Evolutionary conservation across 2,113 vertebrate genomes (phyloP), one percentile per base, ranked within the genome.

Genomic region (Megaceryle maxima): DNA sequence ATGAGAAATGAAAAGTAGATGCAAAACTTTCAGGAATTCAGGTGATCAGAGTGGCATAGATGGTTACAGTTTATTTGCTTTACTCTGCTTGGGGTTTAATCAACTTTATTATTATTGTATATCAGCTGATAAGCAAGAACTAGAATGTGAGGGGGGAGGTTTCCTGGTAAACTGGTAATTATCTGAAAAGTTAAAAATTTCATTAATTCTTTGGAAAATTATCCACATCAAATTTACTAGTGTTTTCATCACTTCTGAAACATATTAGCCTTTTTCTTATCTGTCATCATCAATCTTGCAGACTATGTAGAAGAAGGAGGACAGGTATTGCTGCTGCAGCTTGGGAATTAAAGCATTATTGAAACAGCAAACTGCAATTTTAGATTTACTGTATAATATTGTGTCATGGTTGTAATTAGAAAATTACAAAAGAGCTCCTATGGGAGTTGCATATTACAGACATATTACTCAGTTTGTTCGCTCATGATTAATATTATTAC

Each of bases 361-460:
- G 43, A 92, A 79, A 48, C 7, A 84, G 16, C 1, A 62, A 79
- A 72, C 12, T 73, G 5, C n/a, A 93, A 22, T 81, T 94, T 93
- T 83, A 92, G 41, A 37, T 91, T 85, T 55, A 83, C 60, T 77
- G 53, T 77, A 19, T 48, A 92, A 69, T 66, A 84, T 56, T 91
- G 44, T 92, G 59, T 64, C 48, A 64, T 68, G 31, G 35, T 57
- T 84, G 18, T 35, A 95, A 96, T 97, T 96, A 91, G 48, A 39
- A 96, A 94, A 96, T 93, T 96, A 94, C 81, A 88, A 78, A 56
- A 87, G 64, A 67, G 59, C 4, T 86, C 82, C 60, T 79, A 35
- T 62, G 88, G 80, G 93, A 92, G 83, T 92, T 18, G 4, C 1
- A 1, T 78, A 67, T 90, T 96, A 72, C 22, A 90, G 56, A 25